These are phyloP conservation scores for Globia sparganii DNA, from an alignment of 2,888 invertebrate species.

Conservation along the genomic window DNA sequence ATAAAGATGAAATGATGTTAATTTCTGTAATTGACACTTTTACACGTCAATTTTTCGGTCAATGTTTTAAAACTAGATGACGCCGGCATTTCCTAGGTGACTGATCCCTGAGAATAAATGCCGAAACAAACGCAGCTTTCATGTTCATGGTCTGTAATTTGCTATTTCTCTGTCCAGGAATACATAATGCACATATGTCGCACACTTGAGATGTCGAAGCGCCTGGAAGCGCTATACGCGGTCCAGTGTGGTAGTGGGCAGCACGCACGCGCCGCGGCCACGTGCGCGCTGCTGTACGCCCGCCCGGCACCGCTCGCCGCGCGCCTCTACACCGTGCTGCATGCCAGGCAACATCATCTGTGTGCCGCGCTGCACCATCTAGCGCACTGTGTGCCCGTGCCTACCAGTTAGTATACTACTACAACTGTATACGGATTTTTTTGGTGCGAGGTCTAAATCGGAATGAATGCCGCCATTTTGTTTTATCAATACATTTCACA, in stretches of 20 bases:
- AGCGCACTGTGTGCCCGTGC: slow-evolving; percentile 86
- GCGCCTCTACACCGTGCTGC: slow-evolving; percentile 93
- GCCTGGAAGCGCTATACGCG: slow-evolving; percentile 93
- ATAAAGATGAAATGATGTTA: not conserved
- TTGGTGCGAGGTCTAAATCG: no score
- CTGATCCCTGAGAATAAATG: not conserved
- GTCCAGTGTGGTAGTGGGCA: slow-evolving; percentile 93
- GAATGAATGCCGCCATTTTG: no score
- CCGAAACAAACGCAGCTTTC: not conserved
- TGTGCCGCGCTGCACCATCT: slow-evolving; percentile 89
- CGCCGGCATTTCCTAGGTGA: not conserved
- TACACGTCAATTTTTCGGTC: not conserved
- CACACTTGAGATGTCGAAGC: slow-evolving; percentile 92
- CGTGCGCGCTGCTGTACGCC: slow-evolving; percentile 94
- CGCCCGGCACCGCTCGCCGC: slow-evolving; percentile 86
- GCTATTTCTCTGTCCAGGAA: slow-evolving; percentile 79
- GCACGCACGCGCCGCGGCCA: slow-evolving; percentile 94
- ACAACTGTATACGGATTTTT: no score
- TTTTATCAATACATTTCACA: no score
- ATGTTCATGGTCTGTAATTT: not conserved
- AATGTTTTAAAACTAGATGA: not conserved
- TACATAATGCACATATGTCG: slow-evolving; percentile 93
- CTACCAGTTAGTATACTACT: slow-evolving; percentile 74
- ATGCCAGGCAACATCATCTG: slow-evolving; percentile 85
- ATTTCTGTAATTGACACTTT: not conserved